Evolutionary conservation across 1,140 invertebrate species (phyloP).

Genomic region (Zaprionus africanus): DNA sequence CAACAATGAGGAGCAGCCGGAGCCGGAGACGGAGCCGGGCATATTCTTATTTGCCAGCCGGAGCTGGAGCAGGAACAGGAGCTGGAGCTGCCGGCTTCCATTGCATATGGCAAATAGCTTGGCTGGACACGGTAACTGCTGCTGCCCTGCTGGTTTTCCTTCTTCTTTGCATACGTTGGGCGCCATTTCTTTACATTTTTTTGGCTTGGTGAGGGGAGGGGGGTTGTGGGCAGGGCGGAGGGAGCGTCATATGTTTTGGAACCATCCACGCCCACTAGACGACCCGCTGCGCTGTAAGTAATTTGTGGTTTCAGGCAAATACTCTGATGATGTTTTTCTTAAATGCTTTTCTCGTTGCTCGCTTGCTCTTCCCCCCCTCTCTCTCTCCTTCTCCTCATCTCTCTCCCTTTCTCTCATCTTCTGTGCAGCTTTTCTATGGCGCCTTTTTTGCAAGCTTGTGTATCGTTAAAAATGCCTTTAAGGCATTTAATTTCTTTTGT

Average conservation of each 20-base stretch:
- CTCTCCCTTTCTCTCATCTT: conserved; percentile 15
- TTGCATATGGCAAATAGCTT: conserved; percentile 50
- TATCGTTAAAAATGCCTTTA: conserved; percentile 83
- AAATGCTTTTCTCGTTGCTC: conserved; percentile 74
- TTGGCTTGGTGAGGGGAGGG: background rate
- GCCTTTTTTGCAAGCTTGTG: conserved; percentile 43
- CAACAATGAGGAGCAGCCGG: conserved; percentile 26
- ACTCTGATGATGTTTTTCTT: conserved; percentile 82
- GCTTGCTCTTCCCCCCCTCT: background rate
- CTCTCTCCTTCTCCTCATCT: background rate
- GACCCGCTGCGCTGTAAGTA: conserved; percentile 79
- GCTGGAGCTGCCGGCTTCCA: conserved; percentile 3
- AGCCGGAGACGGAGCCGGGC: conserved; percentile 7
- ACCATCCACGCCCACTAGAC: conserved; percentile 63
- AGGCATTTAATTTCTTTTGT: conserved; percentile 83
- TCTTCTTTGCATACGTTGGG: conserved; percentile 66
- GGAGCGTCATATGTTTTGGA: conserved; percentile 48
- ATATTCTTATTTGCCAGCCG: conserved; percentile 55
- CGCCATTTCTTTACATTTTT: conserved; percentile 32
- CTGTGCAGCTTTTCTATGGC: conserved; percentile 42
- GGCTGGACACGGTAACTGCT: conserved; percentile 45
- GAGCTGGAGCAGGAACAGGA: background rate
- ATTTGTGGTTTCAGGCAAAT: conserved; percentile 83
- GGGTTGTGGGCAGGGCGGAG: too few relatives aligned
- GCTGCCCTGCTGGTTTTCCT: conserved; percentile 48